Evolutionary conservation across 2,113 vertebrate genomes (phyloP), one percentile per base, ranked within the genome.

Genomic region (Lepus europaeus): DNA sequence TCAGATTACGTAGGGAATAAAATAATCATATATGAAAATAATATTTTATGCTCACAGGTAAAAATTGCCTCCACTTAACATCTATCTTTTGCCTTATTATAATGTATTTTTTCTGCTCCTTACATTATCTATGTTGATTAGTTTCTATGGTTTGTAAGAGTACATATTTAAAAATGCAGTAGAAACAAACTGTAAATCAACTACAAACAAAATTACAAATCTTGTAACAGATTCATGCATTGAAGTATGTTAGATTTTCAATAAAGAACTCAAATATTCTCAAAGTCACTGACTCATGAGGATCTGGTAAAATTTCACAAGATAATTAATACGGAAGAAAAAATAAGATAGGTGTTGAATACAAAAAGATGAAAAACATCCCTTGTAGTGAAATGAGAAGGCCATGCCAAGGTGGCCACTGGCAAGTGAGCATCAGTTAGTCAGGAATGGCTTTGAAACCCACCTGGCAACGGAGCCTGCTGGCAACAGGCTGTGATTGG

Each of bases 221-320:
- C 70, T 78, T 33, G 2, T 9, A 53, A 78, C 20, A 78, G 53
- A 94, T 49, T 66, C 66, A 49, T 17, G 31, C 9, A 23, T 92
- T 36, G 33, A 45, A 72, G 14, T 63, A 77, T 49, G 22, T 39
- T 82, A 61, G 49, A 74, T 77, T 51, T 51, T 68, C 25, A 69
- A 1, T 51, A 25, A 0, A 88, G 84, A 89, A 88, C 9, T 45
- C 16, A 84, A 49, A 66, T 49, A 16, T 6, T 94, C 59, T 29
- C 25, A 68, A 78, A 78, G 31, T 82, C 49, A 85, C 6, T 64
- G 66, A 91, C 17, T 59, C 9, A 74, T n/a, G 23, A 33, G 51
- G 83, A 69, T 56, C 27, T 84, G 17, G 6, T 89, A 89, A 89
- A 95, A 92, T 78, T 39, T 39, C 72, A 66, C 19, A 33, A 89